Percentiles rank a stretch among this genome's conserved stretches.
Evolutionary conservation across 2,113 vertebrate genomes (phyloP).

Genomic region (Circaetus cinerascens): DNA sequence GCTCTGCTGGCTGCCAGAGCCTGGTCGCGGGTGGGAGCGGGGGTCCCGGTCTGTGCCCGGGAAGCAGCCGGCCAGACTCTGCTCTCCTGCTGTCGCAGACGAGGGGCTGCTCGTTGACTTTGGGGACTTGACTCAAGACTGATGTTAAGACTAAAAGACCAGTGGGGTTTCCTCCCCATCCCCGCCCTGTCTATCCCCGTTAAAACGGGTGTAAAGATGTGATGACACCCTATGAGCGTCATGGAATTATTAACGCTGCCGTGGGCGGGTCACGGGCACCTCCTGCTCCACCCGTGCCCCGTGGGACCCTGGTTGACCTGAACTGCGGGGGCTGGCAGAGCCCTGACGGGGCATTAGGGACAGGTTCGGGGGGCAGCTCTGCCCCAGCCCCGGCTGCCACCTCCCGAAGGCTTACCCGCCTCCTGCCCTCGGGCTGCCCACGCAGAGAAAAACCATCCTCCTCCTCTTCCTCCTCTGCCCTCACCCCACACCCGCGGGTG

Average conservation of each 20-base stretch:
- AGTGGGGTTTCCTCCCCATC: accelerated
- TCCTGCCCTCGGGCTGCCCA: not conserved
- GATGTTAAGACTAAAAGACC: not conserved
- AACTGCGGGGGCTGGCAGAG: not conserved
- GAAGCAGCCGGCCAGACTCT: too few species aligned
- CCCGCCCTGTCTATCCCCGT: accelerated
- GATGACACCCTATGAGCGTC: not conserved
- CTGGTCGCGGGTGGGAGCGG: not conserved
- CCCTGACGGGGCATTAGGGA: not conserved
- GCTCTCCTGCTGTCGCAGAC: not conserved
- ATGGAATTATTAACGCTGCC: not conserved
- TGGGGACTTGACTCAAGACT: not conserved
- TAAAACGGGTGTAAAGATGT: accelerated
- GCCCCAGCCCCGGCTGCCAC: too few species aligned
- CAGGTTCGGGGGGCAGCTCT: not conserved
- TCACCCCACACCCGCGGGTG: accelerated
- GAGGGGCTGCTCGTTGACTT: not conserved
- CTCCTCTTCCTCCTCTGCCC: accelerated
- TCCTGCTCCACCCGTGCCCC: not conserved
- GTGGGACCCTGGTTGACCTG: accelerated
- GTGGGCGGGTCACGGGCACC: not conserved
- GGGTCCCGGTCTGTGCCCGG: accelerated
- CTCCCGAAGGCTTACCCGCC: accelerated
- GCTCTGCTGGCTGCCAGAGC: not conserved
- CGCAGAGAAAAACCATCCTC: not conserved